These are phyloP conservation scores for Oceanodroma tethys DNA, from an alignment of 2,113 vertebrate genomes.

Conservation along the genomic window DNA sequence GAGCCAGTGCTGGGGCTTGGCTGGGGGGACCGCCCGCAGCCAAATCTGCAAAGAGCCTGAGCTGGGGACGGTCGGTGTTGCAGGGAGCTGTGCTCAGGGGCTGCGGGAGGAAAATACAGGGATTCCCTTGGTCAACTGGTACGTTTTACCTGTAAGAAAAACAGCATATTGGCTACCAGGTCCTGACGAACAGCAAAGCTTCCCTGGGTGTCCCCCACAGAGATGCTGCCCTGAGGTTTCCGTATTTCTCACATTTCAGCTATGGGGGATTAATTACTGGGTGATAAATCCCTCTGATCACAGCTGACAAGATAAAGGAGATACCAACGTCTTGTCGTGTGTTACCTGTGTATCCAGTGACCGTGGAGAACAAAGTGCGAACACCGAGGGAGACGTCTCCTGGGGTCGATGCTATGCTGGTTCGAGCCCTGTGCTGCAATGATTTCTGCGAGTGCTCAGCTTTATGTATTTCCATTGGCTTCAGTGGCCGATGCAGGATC, in stretches of 20 bases:
- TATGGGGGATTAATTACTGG: background rate
- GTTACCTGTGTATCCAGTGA: background rate
- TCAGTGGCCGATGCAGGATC: background rate
- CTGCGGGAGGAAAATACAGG: background rate
- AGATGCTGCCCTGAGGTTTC: background rate
- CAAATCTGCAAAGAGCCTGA: background rate
- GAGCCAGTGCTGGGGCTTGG: background rate
- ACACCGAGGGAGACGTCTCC: background rate
- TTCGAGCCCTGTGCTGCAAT: background rate
- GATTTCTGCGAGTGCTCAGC: background rate
- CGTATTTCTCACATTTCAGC: accelerated
- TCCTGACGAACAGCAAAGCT: background rate
- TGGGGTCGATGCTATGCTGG: accelerated
- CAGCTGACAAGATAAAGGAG: background rate
- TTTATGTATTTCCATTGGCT: background rate
- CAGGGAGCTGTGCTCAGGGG: background rate
- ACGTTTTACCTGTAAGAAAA: background rate
- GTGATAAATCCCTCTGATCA: background rate
- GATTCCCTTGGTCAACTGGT: background rate
- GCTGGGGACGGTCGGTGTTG: background rate
- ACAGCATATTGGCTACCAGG: background rate
- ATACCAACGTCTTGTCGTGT: accelerated
- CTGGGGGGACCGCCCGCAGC: accelerated
- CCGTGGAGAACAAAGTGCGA: accelerated
- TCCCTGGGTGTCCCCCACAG: background rate